phyloP scores from a whole-genome alignment of 2,113 vertebrate species.

The Amia ocellicauda region DNA sequence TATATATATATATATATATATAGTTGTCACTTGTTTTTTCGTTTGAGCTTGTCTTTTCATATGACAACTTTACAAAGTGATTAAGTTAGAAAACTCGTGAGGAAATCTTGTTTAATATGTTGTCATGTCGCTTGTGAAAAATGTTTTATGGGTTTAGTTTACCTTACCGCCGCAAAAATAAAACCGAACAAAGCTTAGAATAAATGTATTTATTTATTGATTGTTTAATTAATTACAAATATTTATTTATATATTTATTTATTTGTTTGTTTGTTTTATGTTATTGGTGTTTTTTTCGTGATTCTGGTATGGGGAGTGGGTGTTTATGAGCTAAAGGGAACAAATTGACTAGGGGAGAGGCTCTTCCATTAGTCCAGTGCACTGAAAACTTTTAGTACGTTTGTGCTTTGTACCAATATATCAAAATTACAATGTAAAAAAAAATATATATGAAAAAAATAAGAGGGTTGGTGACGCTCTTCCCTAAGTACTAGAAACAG shows the following conservation, averaged over 20 bases:
- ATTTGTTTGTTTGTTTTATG: conserved; percentile 69
- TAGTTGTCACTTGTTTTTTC: conserved; percentile 97
- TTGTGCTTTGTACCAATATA: conserved; percentile 99
- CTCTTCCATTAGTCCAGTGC: conserved; percentile 97
- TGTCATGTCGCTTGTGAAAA: conserved; percentile 99
- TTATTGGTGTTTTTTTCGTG: conserved; percentile 76
- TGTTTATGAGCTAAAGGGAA: conserved; percentile 96
- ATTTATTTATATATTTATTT: too few species aligned
- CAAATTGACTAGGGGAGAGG: conserved; percentile 91
- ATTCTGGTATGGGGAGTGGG: conserved; percentile 79
- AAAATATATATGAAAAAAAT: conserved; percentile 83
- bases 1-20: conserved; percentile 96
- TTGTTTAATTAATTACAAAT: conserved; percentile 51
- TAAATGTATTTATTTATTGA: conserved; percentile 72
- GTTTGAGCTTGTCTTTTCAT: conserved; percentile 97
- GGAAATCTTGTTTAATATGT: conserved; percentile 99
- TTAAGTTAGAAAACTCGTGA: conserved; percentile 99
- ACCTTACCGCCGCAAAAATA: conserved; percentile 66
- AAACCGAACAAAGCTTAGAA: conserved; percentile 71
- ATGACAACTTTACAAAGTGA: conserved; percentile 90
- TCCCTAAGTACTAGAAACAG: conserved; percentile 99
- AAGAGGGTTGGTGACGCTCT: conserved; percentile 86
- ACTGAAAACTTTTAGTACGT: conserved; percentile 99
- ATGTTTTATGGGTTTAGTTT: conserved; percentile 67
- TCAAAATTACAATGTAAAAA: conserved; percentile 91